Percentiles rank a stretch among this genome's conserved stretches.
These are phyloP conservation scores for Heliconius ethilla DNA, from an alignment of 2,888 invertebrate species.

Conservation along the genomic window DNA sequence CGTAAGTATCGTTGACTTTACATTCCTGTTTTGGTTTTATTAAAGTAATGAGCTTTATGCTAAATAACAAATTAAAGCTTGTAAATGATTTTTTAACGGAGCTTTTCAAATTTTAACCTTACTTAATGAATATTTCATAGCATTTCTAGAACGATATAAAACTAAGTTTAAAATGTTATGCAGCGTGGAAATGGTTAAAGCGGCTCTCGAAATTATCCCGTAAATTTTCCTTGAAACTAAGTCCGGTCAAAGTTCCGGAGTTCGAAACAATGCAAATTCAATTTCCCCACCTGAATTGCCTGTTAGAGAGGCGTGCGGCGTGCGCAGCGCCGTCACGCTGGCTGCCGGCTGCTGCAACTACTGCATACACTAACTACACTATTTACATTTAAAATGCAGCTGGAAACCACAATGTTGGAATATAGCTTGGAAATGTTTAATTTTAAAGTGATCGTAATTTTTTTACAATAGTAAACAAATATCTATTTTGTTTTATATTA, in stretches of 20 bases:
- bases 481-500: not conserved
- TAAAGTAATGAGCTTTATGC: not conserved
- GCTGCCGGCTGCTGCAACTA: slow-evolving; percentile 15
- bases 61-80: not conserved
- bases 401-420: not conserved
- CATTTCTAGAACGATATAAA: slow-evolving; percentile 17
- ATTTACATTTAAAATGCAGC: slow-evolving; percentile 2
- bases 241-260: slow-evolving; percentile 48
- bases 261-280: slow-evolving; percentile 52
- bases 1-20: slow-evolving; percentile 80
- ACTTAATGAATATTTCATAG: slow-evolving; percentile 11
- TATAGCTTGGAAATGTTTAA: not conserved
- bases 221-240: slow-evolving; percentile 48
- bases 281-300: slow-evolving; percentile 49
- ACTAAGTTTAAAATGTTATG: slow-evolving; percentile 42
- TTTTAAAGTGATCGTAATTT: not conserved
- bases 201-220: slow-evolving; percentile 45
- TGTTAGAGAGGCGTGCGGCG: slow-evolving; percentile 40
- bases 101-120: not conserved
- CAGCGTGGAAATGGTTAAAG: slow-evolving; percentile 41
- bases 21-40: not conserved
- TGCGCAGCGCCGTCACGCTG: slow-evolving; percentile 25
- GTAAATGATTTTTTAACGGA: not conserved
- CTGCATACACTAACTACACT: not conserved
- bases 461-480: not conserved